These are phyloP conservation scores for Rhincodon typus DNA, from an alignment of 2,797 vertebrate species.

Conservation along the genomic window DNA sequence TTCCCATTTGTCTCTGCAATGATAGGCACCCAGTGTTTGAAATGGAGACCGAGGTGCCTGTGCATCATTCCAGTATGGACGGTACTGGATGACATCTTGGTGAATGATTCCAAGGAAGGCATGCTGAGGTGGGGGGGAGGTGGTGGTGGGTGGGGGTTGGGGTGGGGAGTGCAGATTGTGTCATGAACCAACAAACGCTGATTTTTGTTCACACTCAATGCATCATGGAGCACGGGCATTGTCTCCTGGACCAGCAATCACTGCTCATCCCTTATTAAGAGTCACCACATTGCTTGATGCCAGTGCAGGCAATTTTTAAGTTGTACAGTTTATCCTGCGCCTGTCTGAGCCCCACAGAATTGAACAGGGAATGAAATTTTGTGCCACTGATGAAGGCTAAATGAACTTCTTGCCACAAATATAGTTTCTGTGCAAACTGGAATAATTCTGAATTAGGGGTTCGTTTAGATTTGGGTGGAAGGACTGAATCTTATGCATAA, in stretches of 20 bases:
- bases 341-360: not conserved
- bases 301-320: no score
- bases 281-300: no score
- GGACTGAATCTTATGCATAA: not conserved
- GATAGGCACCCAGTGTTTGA: not conserved
- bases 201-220: no score
- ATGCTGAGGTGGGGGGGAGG: not conserved
- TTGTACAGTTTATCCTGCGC: no score
- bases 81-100: not conserved
- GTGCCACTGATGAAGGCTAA: not conserved
- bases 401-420: not conserved
- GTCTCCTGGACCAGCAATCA: no score
- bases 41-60: not conserved
- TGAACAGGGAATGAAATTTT: not conserved
- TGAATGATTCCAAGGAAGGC: not conserved
- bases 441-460: not conserved
- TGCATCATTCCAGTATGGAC: not conserved
- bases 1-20: no score
- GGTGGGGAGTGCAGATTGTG: no score
- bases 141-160: no score
- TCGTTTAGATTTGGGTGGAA: not conserved
- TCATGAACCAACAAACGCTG: no score
- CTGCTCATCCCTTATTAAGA: no score
- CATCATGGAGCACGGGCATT: no score
- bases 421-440: not conserved